phyloP scores from a whole-genome alignment of 1,140 invertebrate species.

The Euura saliciscinereae region DNA sequence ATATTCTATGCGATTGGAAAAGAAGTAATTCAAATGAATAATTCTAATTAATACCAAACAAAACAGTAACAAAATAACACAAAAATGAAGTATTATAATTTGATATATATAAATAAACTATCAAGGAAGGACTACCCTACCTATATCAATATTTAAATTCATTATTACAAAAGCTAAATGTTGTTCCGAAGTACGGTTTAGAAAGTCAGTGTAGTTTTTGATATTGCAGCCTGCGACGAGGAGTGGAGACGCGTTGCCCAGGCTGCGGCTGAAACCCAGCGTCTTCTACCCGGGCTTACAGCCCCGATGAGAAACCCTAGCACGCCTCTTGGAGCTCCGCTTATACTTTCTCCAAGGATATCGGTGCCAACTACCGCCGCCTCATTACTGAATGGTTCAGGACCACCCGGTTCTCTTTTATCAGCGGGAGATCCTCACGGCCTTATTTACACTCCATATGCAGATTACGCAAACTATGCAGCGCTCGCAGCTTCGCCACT shows the following conservation, averaged over 20 bases:
- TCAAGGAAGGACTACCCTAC: no score
- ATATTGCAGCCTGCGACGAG: conserved; percentile 73
- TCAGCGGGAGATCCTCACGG: conserved; percentile 67
- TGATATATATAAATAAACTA: no score
- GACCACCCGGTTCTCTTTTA: conserved; percentile 69
- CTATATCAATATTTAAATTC: no score
- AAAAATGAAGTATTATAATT: no score
- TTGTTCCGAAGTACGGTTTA: conserved; percentile 11
- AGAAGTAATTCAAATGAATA: neutral
- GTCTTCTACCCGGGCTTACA: conserved; percentile 70
- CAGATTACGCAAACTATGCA: conserved; percentile 88
- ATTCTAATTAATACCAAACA: neutral
- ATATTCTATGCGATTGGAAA: neutral
- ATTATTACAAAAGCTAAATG: neutral
- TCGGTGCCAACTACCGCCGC: conserved; percentile 79
- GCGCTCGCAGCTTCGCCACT: conserved; percentile 81
- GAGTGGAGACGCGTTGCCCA: conserved; percentile 79
- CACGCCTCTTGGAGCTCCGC: conserved; percentile 78
- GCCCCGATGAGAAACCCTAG: conserved; percentile 71
- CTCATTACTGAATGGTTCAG: conserved; percentile 73
- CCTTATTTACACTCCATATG: conserved; percentile 78
- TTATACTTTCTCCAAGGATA: conserved; percentile 87
- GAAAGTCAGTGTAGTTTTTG: conserved; percentile 44
- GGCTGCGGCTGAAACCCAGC: conserved; percentile 75
- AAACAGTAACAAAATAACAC: no score